Conservation (phyloP, 2,888 invertebrate genomes). For the Nasonovia ribisnigri region DNA sequence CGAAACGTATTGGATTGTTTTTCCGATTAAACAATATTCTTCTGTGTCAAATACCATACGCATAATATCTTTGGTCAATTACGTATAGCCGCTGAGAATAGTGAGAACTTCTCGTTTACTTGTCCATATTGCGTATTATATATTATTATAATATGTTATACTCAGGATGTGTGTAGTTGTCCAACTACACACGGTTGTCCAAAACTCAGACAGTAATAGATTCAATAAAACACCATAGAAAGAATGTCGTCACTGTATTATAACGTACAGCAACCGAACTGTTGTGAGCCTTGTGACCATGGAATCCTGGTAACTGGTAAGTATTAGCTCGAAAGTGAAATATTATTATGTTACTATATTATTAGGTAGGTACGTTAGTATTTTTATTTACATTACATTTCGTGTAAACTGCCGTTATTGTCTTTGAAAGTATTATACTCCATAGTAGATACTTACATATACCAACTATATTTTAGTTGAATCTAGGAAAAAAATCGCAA, state of each 20-base stretch:
- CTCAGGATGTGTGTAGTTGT: background rate
- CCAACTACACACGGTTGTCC: background rate
- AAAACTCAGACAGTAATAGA: background rate
- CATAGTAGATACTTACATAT: too few relatives aligned
- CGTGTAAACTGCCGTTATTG: background rate
- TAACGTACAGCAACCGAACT: background rate
- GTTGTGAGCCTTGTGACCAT: background rate
- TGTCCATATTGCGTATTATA: background rate
- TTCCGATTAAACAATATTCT: too few relatives aligned
- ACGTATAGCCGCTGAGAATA: background rate
- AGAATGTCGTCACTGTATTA: background rate
- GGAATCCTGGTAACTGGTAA: slow-evolving; percentile 15
- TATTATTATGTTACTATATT: background rate
- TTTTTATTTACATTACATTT: background rate
- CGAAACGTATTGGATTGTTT: too few relatives aligned
- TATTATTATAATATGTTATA: background rate
- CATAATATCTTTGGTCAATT: background rate
- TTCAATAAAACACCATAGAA: background rate
- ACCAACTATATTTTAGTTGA: background rate
- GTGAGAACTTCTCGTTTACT: background rate
- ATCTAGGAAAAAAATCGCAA: background rate
- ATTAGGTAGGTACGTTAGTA: background rate
- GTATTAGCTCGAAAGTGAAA: background rate
- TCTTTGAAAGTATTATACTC: background rate
- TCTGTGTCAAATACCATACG: too few relatives aligned